Percentiles rank a stretch among this genome's conserved stretches.
Evolutionary conservation across 2,113 vertebrate species (phyloP).

Genomic region (Chrysemys picta): DNA sequence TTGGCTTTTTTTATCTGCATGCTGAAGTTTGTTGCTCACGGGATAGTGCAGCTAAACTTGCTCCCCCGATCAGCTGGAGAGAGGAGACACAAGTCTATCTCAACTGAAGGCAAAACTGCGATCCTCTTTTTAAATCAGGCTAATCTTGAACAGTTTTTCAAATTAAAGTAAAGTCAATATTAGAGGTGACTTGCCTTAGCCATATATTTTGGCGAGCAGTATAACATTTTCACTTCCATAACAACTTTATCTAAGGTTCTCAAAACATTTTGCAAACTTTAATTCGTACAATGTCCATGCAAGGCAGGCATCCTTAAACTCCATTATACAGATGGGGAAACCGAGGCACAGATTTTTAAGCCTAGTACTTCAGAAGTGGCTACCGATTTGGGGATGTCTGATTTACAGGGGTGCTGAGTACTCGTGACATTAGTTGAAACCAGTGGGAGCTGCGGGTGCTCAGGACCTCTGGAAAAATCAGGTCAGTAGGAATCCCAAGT

Average conservation of each 20-base stretch:
- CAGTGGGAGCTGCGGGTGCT: background rate
- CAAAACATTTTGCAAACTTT: background rate
- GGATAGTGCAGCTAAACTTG: background rate
- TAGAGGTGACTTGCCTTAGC: background rate
- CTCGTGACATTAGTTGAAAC: background rate
- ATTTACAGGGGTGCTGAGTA: background rate
- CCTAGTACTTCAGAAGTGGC: background rate
- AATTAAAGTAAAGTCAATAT: background rate
- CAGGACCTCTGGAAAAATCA: background rate
- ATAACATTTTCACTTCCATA: background rate
- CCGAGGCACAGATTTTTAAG: too few species aligned
- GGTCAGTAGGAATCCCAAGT: background rate
- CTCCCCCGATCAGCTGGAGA: background rate
- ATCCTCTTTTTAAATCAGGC: background rate
- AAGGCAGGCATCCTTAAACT: background rate
- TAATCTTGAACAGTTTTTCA: background rate
- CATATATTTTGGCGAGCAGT: background rate
- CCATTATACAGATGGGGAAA: background rate
- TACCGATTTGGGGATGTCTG: background rate
- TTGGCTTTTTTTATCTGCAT: background rate
- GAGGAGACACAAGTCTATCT: background rate
- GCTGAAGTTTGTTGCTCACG: fast-evolving
- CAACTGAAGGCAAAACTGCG: fast-evolving
- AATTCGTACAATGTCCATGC: background rate
- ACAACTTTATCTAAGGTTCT: slow-evolving; percentile 13